A percentile compares a stretch with the other conserved stretches of the same genome.
These are phyloP conservation scores for Drosophila rellima DNA, from an alignment of 2,888 invertebrate genomes.

Conservation along the genomic window DNA sequence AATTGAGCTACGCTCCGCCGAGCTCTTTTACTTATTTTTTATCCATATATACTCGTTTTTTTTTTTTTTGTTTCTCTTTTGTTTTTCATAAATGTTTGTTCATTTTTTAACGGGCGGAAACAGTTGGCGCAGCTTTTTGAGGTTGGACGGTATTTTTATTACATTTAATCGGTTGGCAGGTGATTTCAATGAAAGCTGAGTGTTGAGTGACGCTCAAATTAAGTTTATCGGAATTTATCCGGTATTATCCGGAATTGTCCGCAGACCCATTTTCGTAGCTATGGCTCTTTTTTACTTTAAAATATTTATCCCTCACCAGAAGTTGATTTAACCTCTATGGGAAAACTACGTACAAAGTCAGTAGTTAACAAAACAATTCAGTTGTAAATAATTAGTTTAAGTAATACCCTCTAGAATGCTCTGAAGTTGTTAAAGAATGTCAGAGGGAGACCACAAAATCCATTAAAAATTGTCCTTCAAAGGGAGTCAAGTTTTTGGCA, in stretches of 20 bases:
- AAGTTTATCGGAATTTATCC: constrained; percentile 19
- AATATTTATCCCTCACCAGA: background rate
- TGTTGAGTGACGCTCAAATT: constrained; percentile 39
- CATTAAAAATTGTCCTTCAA: constrained; percentile 65
- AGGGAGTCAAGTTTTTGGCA: constrained; percentile 20
- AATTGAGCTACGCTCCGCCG: constrained; percentile 31
- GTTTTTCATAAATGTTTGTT: constrained; percentile 67
- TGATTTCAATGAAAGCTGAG: constrained; percentile 33
- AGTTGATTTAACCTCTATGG: background rate
- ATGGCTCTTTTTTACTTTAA: too few species aligned
- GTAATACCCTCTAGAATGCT: background rate
- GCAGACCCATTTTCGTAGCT: too few species aligned
- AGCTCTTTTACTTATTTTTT: constrained; percentile 16
- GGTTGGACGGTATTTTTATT: constrained; percentile 35
- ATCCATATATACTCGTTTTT: background rate
- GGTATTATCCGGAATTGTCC: constrained; percentile 15
- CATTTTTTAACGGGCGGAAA: constrained; percentile 59
- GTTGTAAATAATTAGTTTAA: background rate
- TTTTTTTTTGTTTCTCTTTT: background rate
- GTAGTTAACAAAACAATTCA: background rate
- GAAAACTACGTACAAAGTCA: background rate
- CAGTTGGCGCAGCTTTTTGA: constrained; percentile 14
- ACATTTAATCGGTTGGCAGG: constrained; percentile 49
- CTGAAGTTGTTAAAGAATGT: background rate
- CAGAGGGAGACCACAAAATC: constrained; percentile 21